Base-by-base conservation (phyloP, 2,113 vertebrate species). In the Sardina pilchardus region DNA sequence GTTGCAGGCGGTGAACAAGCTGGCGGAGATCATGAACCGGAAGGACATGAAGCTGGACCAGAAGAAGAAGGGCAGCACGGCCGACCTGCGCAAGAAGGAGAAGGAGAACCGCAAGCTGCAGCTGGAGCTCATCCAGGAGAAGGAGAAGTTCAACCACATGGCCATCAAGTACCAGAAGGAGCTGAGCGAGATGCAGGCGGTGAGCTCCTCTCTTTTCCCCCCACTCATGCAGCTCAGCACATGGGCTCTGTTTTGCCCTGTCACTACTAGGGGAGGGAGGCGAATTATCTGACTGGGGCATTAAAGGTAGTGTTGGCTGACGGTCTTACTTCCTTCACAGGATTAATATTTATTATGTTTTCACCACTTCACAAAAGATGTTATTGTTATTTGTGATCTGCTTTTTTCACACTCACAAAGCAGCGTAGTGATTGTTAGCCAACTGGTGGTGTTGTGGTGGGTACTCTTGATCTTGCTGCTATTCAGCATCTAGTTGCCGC, bases 11-110 rank as follows among this genome's bases (percentile, higher is more conserved):
- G 98, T 99, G 85, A 99, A 99, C 92, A 99, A 99, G 89, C 94
- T 99, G 91, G 98, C 98, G 84, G 98, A 99, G 94, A 99, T 99
- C 94, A 98, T 99, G 98, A 99, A 99, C 94, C 96, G 98, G 16
- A 99, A 99, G 92, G 98, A 99, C 92, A 99, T 99, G 96, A 99
- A 99, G 95, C 94, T 99, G 88, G 98, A 99, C 94, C 94, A 94
- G 89, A 97, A 97, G 91, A 99, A 98, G 93, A 98, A 97, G 93
- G 97, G 96, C 88, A 99, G 97, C 88, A 97, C 96, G 19, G 97
- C 98, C 39, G 98, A 99, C 94, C 94, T 99, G 92, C 96, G 98
- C 88, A 99, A 98, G 94, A 99, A 99, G 87, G 98, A 99, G 95
- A 99, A 99, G 91, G 98, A 99, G 94, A 99, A 99, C 92, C 93